Conservation (phyloP, 2,888 invertebrate species). For the Drosophila koepferae region DNA sequence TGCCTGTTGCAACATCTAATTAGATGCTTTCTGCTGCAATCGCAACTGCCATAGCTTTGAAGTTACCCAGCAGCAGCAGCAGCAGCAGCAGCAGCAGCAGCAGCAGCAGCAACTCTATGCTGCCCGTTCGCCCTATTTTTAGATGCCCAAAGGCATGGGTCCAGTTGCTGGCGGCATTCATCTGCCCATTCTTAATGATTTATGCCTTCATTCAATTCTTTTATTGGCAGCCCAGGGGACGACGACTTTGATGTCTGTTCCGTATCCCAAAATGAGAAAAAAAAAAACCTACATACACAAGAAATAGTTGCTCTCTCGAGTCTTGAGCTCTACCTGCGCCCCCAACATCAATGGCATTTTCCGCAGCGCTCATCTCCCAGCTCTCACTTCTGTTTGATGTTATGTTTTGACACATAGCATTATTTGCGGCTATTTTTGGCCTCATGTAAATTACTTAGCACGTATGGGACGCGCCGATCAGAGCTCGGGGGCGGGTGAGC, state of each 20-base stretch:
- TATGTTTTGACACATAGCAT: conserved; percentile 76
- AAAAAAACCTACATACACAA: neutral
- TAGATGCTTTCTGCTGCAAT: conserved; percentile 12
- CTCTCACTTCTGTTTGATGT: conserved; percentile 67
- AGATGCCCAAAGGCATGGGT: conserved; percentile 58
- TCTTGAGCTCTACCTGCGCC: conserved; percentile 39
- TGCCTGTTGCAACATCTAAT: conserved; percentile 45
- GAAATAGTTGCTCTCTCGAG: conserved; percentile 37
- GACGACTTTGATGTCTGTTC: conserved; percentile 65
- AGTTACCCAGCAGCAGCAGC: conserved; percentile 42
- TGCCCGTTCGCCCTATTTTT: conserved; percentile 62
- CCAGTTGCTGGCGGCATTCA: conserved; percentile 56
- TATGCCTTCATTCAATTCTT: conserved; percentile 72
- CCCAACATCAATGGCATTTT: neutral
- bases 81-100: conserved; percentile 12
- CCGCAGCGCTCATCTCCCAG: conserved; percentile 4
- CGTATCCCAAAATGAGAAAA: conserved; percentile 6
- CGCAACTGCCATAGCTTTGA: conserved; percentile 38
- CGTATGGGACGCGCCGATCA: conserved; percentile 10
- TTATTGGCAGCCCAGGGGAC: conserved; percentile 70
- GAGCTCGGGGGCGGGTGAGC: conserved; percentile 4
- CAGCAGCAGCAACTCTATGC: conserved; percentile 7
- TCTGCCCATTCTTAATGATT: conserved; percentile 68
- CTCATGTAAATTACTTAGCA: conserved; percentile 67
- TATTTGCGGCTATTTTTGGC: conserved; percentile 72